Evolutionary conservation across 2,888 invertebrate species (phyloP).

Genomic region (Limnephilus auricula): DNA sequence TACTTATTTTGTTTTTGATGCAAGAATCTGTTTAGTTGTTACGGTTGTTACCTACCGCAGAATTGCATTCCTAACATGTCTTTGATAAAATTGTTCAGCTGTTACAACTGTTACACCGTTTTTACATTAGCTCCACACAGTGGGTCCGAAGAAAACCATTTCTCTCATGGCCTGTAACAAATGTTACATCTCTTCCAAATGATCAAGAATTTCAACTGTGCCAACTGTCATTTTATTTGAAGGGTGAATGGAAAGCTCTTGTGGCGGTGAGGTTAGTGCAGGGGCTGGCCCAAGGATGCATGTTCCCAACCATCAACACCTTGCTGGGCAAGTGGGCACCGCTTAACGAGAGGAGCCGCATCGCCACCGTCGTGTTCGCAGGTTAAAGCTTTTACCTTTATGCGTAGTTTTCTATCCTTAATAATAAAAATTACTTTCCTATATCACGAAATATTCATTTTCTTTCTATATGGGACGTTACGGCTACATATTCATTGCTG

Average conservation of each 20-base stretch:
- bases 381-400: slow-evolving; percentile 37
- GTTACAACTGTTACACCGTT: no score
- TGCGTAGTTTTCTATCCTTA: neutral
- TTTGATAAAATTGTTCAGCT: no score
- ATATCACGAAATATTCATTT: neutral
- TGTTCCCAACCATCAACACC: slow-evolving; percentile 82
- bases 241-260: slow-evolving; percentile 62
- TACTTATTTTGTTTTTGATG: no score
- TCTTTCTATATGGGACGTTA: neutral
- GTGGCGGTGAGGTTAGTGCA: slow-evolving; percentile 46
- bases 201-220: no score
- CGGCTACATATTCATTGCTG: no score
- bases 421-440: neutral
- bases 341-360: slow-evolving; percentile 59
- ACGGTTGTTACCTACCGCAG: no score
- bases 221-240: neutral
- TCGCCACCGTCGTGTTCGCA: slow-evolving; percentile 50
- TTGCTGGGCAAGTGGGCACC: slow-evolving; percentile 72
- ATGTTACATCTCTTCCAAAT: no score
- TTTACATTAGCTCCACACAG: no score
- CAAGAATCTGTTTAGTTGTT: no score
- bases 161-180: no score
- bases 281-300: slow-evolving; percentile 76
- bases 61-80: no score
- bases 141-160: no score